Base-by-base conservation (phyloP, 1,140 invertebrate species). In the Danaus melanippus region DNA sequence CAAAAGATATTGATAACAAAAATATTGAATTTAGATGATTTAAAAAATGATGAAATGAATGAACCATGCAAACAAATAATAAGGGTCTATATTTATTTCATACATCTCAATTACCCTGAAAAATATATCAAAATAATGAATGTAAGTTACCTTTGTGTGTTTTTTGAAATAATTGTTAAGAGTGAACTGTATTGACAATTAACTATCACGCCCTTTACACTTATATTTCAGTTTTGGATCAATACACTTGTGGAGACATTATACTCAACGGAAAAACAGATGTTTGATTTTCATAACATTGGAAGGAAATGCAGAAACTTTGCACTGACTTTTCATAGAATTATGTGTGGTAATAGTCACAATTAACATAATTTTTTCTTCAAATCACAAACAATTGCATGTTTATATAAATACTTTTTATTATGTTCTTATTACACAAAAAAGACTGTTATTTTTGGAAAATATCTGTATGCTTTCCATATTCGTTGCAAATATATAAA, bases 91-190 rank as follows among this genome's bases (percentile, higher is more conserved):
- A 56, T 62, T 6, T 53, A 78, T 57, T 56, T 84, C 39, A 58
- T 86, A 21, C 80, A 83, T 52, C 67, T 85, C 1, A 47, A 79
- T 17, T 87, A 81, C 66, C 81, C 83, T 9, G 67, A 74, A 42
- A 44, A 67, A 48, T 55, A 79, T 52, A 66, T 86, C 49, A 71
- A 52, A 46, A 74, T 62, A 43, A 75, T 87, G 53, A 63, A 56
- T 54, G 82, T 86, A 64, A 76, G 79, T 72, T 55, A 10, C 41
- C 15, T 40, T 32, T 32, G 21, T 32, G 21, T 32, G 7, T 32
- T 32, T 7, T 32, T 32, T 32, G 2, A 32, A 32, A 32, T 7
- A 7, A 32, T 32, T 32, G 5, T 2, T 32, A 32, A 32, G 5
- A 32, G 6, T 2, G 21, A 32, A 32, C 21, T 32, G 21, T 32